Percentiles rank a stretch among this genome's conserved stretches.
phyloP scores from a whole-genome alignment of 2,888 invertebrate species.

The Chesias legatella region DNA sequence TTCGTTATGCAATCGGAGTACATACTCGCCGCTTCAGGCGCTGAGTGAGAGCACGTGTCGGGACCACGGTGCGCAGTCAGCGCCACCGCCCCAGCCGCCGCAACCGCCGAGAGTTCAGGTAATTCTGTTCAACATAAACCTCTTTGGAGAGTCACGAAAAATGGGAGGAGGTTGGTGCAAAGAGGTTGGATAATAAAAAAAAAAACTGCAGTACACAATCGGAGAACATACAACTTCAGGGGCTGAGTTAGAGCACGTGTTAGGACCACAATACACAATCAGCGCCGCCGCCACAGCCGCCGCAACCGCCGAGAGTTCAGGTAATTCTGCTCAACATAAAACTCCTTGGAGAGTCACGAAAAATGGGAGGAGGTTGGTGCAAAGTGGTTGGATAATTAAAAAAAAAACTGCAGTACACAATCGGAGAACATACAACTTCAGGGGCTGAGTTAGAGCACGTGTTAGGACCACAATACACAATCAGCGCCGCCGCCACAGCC shows the following conservation, averaged over 20 bases:
- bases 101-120: conserved; percentile 52
- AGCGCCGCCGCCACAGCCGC: conserved; percentile 71
- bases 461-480: conserved; percentile 87
- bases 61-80: conserved; percentile 85
- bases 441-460: conserved; percentile 78
- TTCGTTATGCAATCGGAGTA: conserved; percentile 56
- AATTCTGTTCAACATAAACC: no score
- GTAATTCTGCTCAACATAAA: no score
- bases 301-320: conserved; percentile 52
- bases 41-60: conserved; percentile 80
- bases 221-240: conserved; percentile 80
- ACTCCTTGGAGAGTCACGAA: no score
- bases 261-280: conserved; percentile 86
- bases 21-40: conserved; percentile 84
- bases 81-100: conserved; percentile 72
- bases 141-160: no score
- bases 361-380: no score
- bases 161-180: no score
- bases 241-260: conserved; percentile 78
- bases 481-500: conserved; percentile 71
- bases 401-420: no score
- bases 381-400: no score
- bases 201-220: no score
- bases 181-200: no score
- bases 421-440: conserved; percentile 80